Evolutionary conservation across 2,888 invertebrate genomes (phyloP).

Genomic region (Netelia virgata): DNA sequence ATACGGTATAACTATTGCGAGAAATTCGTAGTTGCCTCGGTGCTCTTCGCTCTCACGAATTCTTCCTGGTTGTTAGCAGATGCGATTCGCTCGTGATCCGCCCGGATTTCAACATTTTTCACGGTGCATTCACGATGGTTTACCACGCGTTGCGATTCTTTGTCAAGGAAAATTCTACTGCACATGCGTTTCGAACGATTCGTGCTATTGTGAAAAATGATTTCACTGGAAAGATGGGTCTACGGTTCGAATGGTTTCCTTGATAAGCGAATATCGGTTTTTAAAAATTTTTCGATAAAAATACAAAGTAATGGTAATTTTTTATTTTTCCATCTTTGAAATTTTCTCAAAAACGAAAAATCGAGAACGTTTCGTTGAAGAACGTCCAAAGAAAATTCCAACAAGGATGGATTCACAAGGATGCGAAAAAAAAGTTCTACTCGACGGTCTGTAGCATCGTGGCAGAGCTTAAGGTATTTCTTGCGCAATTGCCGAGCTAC

Average conservation of each 20-base stretch:
- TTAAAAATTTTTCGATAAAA: no score
- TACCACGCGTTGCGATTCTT: slow-evolving; percentile 44
- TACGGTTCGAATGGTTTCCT: no score
- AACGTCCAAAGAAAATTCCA: background rate
- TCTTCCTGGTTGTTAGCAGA: slow-evolving; percentile 79
- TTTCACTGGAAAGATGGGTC: background rate
- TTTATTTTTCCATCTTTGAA: no score
- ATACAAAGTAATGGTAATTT: no score
- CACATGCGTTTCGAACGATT: background rate
- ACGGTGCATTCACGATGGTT: slow-evolving; percentile 70
- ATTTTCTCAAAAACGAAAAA: no score
- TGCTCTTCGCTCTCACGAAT: slow-evolving; percentile 70
- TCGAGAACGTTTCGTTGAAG: background rate
- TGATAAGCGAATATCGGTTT: no score
- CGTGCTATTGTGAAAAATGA: background rate
- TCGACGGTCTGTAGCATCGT: slow-evolving; percentile 2
- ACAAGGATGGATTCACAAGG: background rate
- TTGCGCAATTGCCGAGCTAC: slow-evolving; percentile 52
- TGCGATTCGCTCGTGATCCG: slow-evolving; percentile 81
- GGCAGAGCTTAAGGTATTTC: slow-evolving; percentile 28
- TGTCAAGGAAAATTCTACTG: background rate
- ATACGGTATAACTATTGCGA: slow-evolving; percentile 25
- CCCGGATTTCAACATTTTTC: slow-evolving; percentile 77
- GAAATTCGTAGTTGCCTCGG: slow-evolving; percentile 57
- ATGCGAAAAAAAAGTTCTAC: slow-evolving; percentile 24